phyloP scores from a whole-genome alignment of 2,797 vertebrate species.

The Streptopelia turtur region DNA sequence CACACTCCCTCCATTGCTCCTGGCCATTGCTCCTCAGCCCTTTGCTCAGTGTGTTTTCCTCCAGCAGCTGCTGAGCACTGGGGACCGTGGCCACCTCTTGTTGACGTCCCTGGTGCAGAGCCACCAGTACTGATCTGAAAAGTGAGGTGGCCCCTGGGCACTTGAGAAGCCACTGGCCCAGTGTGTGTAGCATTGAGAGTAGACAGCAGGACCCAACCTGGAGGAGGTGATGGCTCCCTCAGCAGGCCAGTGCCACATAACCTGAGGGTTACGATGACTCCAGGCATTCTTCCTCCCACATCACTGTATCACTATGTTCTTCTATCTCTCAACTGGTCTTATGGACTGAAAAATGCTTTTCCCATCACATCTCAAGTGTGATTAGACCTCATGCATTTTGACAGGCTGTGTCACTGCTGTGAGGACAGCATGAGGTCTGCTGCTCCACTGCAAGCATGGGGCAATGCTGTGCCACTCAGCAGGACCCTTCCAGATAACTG shows the following conservation, averaged over 20 bases:
- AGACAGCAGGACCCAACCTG: not conserved
- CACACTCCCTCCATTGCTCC: not conserved
- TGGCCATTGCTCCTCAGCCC: not conserved
- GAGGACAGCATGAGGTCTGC: not conserved
- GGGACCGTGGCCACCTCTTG: not conserved
- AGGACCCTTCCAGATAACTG: not conserved
- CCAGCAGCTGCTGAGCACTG: not conserved
- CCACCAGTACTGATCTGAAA: not conserved
- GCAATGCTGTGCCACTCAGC: rapidly evolving
- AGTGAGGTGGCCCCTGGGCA: rapidly evolving
- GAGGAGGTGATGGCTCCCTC: rapidly evolving
- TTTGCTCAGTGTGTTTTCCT: not conserved
- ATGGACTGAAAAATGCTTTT: not conserved
- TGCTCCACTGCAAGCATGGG: not conserved
- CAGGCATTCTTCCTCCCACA: not conserved
- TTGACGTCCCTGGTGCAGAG: rapidly evolving
- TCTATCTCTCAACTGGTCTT: not conserved
- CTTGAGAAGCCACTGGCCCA: not conserved
- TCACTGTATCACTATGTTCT: rapidly evolving
- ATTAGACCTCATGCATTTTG: rapidly evolving
- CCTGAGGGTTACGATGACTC: not conserved
- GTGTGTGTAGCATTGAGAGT: not conserved
- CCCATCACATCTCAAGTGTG: rapidly evolving
- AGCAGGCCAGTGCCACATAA: rapidly evolving
- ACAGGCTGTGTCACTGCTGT: not conserved